Base-by-base conservation (phyloP, 2,888 invertebrate species). In the Calliphora vomitoria region DNA sequence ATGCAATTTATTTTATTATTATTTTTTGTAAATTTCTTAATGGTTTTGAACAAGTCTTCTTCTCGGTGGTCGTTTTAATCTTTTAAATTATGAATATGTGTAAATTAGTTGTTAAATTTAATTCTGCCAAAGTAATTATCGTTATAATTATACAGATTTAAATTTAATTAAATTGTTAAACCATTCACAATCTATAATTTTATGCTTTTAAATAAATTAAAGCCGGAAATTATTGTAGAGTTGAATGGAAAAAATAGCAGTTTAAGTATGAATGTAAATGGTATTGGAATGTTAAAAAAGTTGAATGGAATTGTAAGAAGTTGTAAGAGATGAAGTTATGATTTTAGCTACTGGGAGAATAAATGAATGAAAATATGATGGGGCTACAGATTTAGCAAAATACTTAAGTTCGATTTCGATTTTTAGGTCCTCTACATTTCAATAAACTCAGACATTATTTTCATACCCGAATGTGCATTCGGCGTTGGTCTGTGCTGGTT, bases 81-180 rank as follows among this genome's bases (percentile, higher is more conserved):
- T 74, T 64, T 74, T 78, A 82, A 82, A 74, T 78, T 82, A 74
- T 86, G 82, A 86, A 79, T 82, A 74, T 81, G 58, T 69, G 69
- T 74, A 79, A 85, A 76, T 85, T 64, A 64, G 25, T 71, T 41
- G 68, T 75, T 58, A 85, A 75, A 15, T 44, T 82, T 68, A 68
- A 68, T 20, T 44, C 71, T 10, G 62, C 25, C n/a, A 25, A 83
- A 71, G 53, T 78, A 78, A 50, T 69, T 38, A 53, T 75, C 68
- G 13, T n/a, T 31, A 18, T 31, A 47, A 60, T 55, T 71, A 62
- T 55, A 31, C 53, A 68, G 47, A 83, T 71, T 78, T 64, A 64
- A 50, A 78, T 44, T 76, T 82, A 76, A 60, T 82, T 76, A 13
- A 76, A 69, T 83, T 83, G 76, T 76, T 41, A 20, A 20, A 15